These are phyloP conservation scores for Tympanuchus pallidicinctus DNA, from an alignment of 2,113 vertebrate species.

Conservation along the genomic window DNA sequence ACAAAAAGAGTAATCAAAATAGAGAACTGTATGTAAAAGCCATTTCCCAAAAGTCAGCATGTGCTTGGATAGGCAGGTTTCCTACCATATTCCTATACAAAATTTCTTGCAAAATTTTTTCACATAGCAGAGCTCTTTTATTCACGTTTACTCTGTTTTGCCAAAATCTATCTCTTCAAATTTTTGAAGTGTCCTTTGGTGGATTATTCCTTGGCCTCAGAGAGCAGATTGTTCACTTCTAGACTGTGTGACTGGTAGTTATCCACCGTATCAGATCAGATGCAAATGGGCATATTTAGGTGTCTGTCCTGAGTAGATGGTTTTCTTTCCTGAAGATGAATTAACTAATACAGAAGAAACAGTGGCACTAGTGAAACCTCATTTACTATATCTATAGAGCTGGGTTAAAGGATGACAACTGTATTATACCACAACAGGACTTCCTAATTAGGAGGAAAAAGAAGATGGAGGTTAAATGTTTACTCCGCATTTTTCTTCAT, in stretches of 20 bases:
- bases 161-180: neutral
- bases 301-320: neutral
- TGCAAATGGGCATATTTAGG: neutral
- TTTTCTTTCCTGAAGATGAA: neutral
- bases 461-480: neutral
- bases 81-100: neutral
- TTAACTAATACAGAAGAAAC: neutral
- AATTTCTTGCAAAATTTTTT: neutral
- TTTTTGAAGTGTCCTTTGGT: neutral
- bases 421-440: neutral
- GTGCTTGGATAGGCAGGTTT: neutral
- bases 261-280: neutral
- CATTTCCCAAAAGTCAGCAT: neutral
- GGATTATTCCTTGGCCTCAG: neutral
- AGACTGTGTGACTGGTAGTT: neutral
- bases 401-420: neutral
- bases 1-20: neutral
- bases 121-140: neutral
- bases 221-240: neutral
- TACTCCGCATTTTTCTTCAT: constrained; percentile 42
- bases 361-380: neutral
- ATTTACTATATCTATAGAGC: neutral
- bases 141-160: neutral
- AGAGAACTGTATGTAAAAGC: neutral
- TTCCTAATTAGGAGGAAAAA: neutral